Conservation (phyloP, 2,113 vertebrate species). For the Lophura nycthemera region DNA sequence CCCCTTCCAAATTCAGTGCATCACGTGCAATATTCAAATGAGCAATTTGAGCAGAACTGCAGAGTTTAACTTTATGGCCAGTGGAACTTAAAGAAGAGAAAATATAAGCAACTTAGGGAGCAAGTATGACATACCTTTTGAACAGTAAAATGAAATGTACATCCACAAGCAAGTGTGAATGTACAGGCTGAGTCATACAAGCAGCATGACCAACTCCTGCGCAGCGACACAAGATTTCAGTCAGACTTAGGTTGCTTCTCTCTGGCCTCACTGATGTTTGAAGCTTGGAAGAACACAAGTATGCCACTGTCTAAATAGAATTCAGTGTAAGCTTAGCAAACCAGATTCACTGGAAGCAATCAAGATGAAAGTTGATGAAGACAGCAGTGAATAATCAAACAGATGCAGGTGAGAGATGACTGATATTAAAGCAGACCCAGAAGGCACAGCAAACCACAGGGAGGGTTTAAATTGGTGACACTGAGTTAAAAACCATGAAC, state of each 20-base stretch:
- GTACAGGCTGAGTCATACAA: neutral
- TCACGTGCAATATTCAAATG: neutral
- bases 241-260: neutral
- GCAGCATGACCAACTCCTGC: neutral
- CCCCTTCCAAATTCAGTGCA: neutral
- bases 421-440: neutral
- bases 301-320: neutral
- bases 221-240: neutral
- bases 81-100: neutral
- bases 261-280: neutral
- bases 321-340: neutral
- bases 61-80: neutral
- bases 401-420: neutral
- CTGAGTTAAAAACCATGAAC: neutral
- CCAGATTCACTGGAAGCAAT: neutral
- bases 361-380: neutral
- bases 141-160: neutral
- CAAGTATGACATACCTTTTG: neutral
- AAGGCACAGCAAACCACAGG: neutral
- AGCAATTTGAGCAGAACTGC: neutral
- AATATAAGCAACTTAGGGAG: neutral
- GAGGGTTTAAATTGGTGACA: neutral
- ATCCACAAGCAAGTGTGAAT: neutral
- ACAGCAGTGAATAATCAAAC: neutral
- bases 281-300: neutral